Evolutionary conservation across 1,140 invertebrate genomes (phyloP), one percentile per base, ranked within the genome.

Genomic region (Brachystomella parvula): DNA sequence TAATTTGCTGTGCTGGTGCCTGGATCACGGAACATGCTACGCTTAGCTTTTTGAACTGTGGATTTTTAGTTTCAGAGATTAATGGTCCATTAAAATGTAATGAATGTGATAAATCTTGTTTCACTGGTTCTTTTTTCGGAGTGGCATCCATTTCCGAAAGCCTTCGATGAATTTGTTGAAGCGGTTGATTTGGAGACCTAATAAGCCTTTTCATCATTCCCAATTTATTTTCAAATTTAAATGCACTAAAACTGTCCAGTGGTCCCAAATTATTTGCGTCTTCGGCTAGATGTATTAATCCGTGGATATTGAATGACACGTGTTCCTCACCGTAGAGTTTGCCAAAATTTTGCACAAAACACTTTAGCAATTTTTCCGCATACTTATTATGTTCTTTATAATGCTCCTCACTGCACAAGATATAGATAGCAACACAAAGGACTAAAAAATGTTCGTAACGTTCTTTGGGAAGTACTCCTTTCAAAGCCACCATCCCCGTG

Each of bases 291-390:
- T 80, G 78, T 26, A 76, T 30, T n/a, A 79, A 61, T n/a, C 64
- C 26, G 73, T 79, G 78, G 28, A 78, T 72, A 75, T 79, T 79
- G 61, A 79, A 79, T 17, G 76, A 75, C 15, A 77, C 32, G 31
- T 76, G 66, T 56, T 68, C 59, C 30, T 49, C 44, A 9, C 76
- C 77, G 74, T 79, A 78, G 2, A 77, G 32, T 29, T 61, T n/a
- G 63, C 60, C 49, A 64, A 65, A 68, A 17, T 73, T 31, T 32
- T 69, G 30, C 12, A 79, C 75, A 77, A 78, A 79, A 35, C 65
- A 53, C 39, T 57, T 21, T 29, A 79, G 47, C 17, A 78, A 68
- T 9, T 68, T 28, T n/a, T 75, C 56, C 19, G 76, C 75, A 74
- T 76, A 76, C 21, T 73, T 58, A 44, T 61, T 57, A 56, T 44